Percentiles rank a stretch among this genome's conserved stretches.
These are phyloP conservation scores for Diorhabda carinulata DNA, from an alignment of 1,140 invertebrate genomes.

Conservation along the genomic window DNA sequence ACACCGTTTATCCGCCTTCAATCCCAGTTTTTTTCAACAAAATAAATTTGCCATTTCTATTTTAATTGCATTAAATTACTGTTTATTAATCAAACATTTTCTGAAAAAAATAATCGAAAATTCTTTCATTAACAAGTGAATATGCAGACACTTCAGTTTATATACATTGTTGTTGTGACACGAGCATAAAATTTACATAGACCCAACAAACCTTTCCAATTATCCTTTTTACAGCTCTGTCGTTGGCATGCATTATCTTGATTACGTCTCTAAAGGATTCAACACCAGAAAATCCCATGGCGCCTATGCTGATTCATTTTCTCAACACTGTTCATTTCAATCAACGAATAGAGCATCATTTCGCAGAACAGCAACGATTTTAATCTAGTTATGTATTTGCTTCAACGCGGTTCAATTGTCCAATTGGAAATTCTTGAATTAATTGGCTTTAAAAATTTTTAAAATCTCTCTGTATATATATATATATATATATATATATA, in stretches of 20 bases:
- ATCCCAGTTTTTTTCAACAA: too few relatives aligned
- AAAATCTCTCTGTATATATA: too few relatives aligned
- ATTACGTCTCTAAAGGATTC: slow-evolving; percentile 7
- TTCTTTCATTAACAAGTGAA: background rate
- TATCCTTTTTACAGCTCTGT: slow-evolving; percentile 9
- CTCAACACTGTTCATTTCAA: background rate
- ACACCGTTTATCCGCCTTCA: too few relatives aligned
- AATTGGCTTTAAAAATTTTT: too few relatives aligned
- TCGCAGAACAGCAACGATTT: background rate
- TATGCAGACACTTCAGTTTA: background rate
- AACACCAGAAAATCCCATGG: slow-evolving; percentile 5
- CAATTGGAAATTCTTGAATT: too few relatives aligned
- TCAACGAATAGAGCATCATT: background rate
- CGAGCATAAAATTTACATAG: slow-evolving; percentile 12
- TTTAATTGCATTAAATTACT: too few relatives aligned
- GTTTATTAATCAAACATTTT: too few relatives aligned
- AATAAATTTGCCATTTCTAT: too few relatives aligned
- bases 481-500: too few relatives aligned
- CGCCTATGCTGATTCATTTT: slow-evolving; percentile 5
- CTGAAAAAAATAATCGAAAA: background rate
- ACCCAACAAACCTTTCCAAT: slow-evolving; percentile 10
- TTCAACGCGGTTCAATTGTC: too few relatives aligned
- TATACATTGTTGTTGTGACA: background rate
- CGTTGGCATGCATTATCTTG: slow-evolving; percentile 11
- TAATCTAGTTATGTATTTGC: background rate